These are phyloP conservation scores for Neopipo cinnamomea DNA, from an alignment of 2,113 vertebrate species.

Conservation along the genomic window DNA sequence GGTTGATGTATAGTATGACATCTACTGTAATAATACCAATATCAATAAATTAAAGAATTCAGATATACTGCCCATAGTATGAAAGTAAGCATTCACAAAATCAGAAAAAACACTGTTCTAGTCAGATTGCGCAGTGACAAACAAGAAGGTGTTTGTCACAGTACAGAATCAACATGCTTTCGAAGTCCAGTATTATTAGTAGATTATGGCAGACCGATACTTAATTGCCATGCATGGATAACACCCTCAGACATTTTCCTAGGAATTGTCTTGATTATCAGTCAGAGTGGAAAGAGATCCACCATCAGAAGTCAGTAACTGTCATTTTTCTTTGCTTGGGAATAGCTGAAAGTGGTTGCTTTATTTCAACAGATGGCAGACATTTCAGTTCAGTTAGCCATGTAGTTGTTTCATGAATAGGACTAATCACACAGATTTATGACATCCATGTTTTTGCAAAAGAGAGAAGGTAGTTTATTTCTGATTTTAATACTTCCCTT, in stretches of 20 bases:
- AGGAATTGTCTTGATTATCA: neutral
- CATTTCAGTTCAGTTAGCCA: constrained; percentile 16
- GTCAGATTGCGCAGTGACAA: neutral
- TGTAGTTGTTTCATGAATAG: neutral
- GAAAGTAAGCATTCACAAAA: neutral
- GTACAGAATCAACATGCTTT: neutral
- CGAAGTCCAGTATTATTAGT: neutral
- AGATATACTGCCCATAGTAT: neutral
- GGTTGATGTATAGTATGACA: neutral
- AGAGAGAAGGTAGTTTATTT: constrained; percentile 21
- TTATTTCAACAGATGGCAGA: neutral
- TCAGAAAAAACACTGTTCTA: neutral
- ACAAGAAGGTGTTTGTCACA: neutral
- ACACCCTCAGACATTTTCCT: neutral
- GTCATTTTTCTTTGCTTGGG: neutral
- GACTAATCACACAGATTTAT: constrained; percentile 9
- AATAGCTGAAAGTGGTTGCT: neutral
- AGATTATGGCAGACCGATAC: neutral
- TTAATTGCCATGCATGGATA: neutral
- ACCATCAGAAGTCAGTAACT: neutral
- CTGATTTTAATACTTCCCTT: neutral
- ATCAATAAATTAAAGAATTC: constrained; percentile 38
- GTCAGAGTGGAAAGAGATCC: neutral
- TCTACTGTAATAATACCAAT: neutral
- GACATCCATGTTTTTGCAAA: constrained; percentile 8